Evolutionary conservation across 2,113 vertebrate species (phyloP), one percentile per base, ranked within the genome.

Genomic region (Burhinus oedicnemus): DNA sequence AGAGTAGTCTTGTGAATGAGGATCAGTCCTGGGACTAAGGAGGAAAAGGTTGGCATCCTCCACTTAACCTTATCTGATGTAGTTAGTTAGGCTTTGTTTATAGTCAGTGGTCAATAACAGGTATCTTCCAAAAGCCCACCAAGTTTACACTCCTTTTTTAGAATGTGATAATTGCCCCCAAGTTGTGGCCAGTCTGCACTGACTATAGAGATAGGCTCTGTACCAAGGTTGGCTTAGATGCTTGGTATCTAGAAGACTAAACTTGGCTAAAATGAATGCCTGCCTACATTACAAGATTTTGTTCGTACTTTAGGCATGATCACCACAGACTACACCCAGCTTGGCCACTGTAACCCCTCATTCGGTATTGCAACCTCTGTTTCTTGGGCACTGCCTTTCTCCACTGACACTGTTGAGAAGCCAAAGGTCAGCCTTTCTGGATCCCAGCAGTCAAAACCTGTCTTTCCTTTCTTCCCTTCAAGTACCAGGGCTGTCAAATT

Each of bases 291-390:
- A 20, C 1, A 2, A 81, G 38, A 16, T 57, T 78, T 88, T 87
- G 2, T 68, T 60, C 47, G 40, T 45, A 47, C 45, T 65, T 75
- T 29, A 47, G 15, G 27, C 23, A 6, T 4, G 18, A 49, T 83
- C 36, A 62, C 34, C 72, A 76, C 22, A 19, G 40, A 19, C 21
- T 51, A 22, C 20, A 85, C 20, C 42, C 74, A 57, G 11, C 13
- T 22, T 64, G 64, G 26, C 16, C 6, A 1, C 69, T 64, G 30
- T 54, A 62, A 81, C 12, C 42, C 34, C 21, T 52, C 42, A 21
- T 77, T 62, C 71, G 47, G 29, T 27, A 19, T 16, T 30, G 16
- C 52, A 71, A 8, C 40, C 36, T 87, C 42, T 0, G 0, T 72
- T 90, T 71, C 38, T 71, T 38, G 27, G 47, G 75, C 34, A 77